phyloP scores from a whole-genome alignment of 1,140 invertebrate species.

The Mamestra configurata region DNA sequence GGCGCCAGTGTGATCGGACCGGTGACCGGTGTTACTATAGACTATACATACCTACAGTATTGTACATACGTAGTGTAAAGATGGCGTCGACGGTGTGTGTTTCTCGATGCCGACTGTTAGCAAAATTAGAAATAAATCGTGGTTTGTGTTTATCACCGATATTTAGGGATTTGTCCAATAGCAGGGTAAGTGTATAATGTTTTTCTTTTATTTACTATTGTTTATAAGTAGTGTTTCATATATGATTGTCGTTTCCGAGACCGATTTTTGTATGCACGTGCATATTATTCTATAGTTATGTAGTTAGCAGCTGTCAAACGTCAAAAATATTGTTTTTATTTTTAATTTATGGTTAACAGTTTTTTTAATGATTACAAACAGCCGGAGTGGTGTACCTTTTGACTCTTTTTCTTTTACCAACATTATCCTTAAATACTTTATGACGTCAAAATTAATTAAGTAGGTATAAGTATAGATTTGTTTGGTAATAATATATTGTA shows the following conservation, averaged over 20 bases:
- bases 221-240: constrained; percentile 71
- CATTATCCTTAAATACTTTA: not conserved
- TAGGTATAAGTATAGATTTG: too few species aligned
- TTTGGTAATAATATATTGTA: not conserved
- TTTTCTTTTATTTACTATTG: constrained; percentile 53
- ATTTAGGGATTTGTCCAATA: constrained; percentile 86
- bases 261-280: constrained; percentile 58
- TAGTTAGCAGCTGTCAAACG: constrained; percentile 79
- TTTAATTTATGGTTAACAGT: constrained; percentile 51
- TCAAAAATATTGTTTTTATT: constrained; percentile 69
- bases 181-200: constrained; percentile 79
- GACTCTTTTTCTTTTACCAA: not conserved
- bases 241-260: constrained; percentile 67
- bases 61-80: constrained; percentile 84
- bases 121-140: constrained; percentile 88
- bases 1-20: constrained; percentile 66
- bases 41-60: constrained; percentile 60
- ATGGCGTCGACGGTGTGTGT: constrained; percentile 88
- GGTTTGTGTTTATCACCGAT: constrained; percentile 86
- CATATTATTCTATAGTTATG: constrained; percentile 65
- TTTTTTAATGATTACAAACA: constrained; percentile 38
- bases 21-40: constrained; percentile 57
- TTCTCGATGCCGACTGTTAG: constrained; percentile 86
- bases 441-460: not conserved
- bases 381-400: not conserved